Evolutionary conservation across 2,113 vertebrate genomes (phyloP).

Genomic region (Brienomyrus longianalis): DNA sequence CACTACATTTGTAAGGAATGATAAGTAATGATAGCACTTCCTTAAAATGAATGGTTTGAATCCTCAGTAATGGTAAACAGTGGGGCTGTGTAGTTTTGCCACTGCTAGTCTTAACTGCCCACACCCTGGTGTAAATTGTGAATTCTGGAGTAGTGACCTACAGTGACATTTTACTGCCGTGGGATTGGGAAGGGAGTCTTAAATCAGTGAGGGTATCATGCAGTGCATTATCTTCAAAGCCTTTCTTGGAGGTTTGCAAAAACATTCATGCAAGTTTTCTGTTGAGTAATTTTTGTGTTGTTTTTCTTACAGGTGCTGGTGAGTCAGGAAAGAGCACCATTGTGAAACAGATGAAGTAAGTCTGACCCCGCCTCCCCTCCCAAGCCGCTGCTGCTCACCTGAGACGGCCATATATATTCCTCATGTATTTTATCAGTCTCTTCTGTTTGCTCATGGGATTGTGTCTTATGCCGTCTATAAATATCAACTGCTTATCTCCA

Average conservation of each 20-base stretch:
- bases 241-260: background rate
- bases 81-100: background rate
- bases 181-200: background rate
- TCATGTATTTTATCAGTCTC: background rate
- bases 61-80: background rate
- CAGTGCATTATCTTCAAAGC: background rate
- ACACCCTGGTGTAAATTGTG: background rate
- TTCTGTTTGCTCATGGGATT: background rate
- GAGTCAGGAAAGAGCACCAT: conserved; percentile 98
- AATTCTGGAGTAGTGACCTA: background rate
- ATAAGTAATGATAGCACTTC: background rate
- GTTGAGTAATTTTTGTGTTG: conserved; percentile 21
- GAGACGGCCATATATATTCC: background rate
- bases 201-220: background rate
- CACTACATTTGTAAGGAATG: background rate
- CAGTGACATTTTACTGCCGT: background rate
- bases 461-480: background rate
- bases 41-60: background rate
- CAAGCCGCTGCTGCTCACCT: background rate
- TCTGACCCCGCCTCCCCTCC: conserved; percentile 26
- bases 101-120: background rate
- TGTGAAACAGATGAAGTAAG: conserved; percentile 99
- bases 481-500: background rate
- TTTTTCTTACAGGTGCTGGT: conserved; percentile 75
- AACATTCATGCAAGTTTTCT: background rate